Conservation (phyloP, 2,113 vertebrate species). For the Loxodonta africana region DNA sequence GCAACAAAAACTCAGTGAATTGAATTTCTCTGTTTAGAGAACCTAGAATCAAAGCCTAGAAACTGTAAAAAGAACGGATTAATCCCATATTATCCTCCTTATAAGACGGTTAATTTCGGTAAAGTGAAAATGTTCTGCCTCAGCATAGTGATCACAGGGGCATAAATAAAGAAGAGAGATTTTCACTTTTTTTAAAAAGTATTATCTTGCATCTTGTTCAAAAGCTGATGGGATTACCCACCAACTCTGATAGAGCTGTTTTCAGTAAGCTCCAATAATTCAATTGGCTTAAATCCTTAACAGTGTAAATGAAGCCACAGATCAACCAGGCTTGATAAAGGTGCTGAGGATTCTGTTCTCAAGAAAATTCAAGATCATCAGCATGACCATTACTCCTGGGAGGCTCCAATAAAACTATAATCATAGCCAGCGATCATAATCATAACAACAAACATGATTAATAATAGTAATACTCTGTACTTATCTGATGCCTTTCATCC, state of each 20-base stretch:
- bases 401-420: conserved; percentile 77
- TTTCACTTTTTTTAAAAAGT: conserved; percentile 75
- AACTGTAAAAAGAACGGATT: background rate
- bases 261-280: conserved; percentile 83
- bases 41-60: background rate
- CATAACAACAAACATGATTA: conserved; percentile 61
- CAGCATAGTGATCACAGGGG: conserved; percentile 19
- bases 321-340: conserved; percentile 81
- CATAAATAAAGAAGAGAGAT: conserved; percentile 74
- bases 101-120: background rate
- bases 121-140: conserved; percentile 57
- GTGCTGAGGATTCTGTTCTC: conserved; percentile 76
- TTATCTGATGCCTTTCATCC: conserved; percentile 76
- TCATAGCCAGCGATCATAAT: conserved; percentile 73
- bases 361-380: conserved; percentile 79
- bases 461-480: conserved; percentile 65
- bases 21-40: background rate
- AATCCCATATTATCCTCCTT: background rate
- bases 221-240: conserved; percentile 84
- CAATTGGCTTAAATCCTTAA: conserved; percentile 84
- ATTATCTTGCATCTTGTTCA: conserved; percentile 82
- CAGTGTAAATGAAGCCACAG: conserved; percentile 82
- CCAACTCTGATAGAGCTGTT: conserved; percentile 82
- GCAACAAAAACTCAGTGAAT: background rate
- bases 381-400: conserved; percentile 76